Evolutionary conservation across 2,888 invertebrate genomes (phyloP), one percentile per base, ranked within the genome.

Genomic region (Carcina quercana): DNA sequence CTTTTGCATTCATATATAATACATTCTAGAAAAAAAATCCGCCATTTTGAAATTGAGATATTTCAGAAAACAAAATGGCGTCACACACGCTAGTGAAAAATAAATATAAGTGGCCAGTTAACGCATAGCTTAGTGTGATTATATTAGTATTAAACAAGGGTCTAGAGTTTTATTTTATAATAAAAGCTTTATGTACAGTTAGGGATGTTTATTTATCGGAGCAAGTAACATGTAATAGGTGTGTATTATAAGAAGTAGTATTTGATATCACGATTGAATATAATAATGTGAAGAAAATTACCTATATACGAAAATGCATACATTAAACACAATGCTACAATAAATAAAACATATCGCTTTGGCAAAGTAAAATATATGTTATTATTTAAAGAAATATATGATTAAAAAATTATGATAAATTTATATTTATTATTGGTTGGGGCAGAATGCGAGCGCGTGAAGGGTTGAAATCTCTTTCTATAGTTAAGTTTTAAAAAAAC

Each of bases 341-440:
- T 80, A 80, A n/a, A 79, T 54, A 50, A 79, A 70, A 82, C 82
- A 80, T 82, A 82, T 82, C 82, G 82, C 82, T 82, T 79, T 71
- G 66, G 69, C 72, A 72, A 71, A 68, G 56, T 56, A 51, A 59
- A 58, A 53, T 58, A 54, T 59, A 56, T 59, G 42, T 59, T 56
- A 59, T 62, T 64, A 66, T 68, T 68, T 67, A 69, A 58, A 63
- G 60, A 47, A 48, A 36, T 47, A 38, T 48, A 45, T 47, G 41
- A 44, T 31, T 28, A 22, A 32, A 31, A 35, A 28, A 11, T 15
- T 24, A n/a, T n/a, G n/a, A n/a, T n/a, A n/a, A n/a, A 26, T 22
- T 19, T 10, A 2, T 25, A 36, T 28, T 28, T 26, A 40, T 31
- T 34, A 32, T 35, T 33, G 31, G 31, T 28, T 36, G 34, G 31